These are phyloP conservation scores for Encarsia formosa DNA, from an alignment of 2,888 invertebrate species.

Conservation along the genomic window DNA sequence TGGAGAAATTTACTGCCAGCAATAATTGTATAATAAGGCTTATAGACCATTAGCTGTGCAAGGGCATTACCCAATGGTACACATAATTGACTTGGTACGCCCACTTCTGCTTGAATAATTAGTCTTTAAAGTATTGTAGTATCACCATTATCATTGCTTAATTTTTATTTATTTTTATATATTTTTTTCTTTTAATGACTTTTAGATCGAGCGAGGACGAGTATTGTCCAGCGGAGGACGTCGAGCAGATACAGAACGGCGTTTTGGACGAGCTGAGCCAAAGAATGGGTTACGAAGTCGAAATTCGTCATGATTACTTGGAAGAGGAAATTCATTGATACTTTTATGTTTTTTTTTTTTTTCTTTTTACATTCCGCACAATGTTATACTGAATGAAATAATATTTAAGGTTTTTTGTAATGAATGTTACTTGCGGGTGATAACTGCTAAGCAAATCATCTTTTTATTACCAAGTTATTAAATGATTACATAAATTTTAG, in stretches of 20 bases:
- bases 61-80: constrained; percentile 21
- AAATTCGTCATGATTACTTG: constrained; percentile 37
- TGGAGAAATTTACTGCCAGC: constrained; percentile 24
- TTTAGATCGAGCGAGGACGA: constrained; percentile 77
- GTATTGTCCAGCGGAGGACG: constrained; percentile 81
- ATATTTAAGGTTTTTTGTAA: no score
- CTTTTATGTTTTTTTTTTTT: no score
- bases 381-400: no score
- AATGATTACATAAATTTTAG: no score
- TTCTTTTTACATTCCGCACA: no score
- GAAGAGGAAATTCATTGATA: constrained; percentile 27
- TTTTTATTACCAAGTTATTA: no score
- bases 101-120: not conserved
- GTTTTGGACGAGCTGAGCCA: constrained; percentile 59
- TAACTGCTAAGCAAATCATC: no score
- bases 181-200: constrained; percentile 29
- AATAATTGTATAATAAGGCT: constrained; percentile 29
- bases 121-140: no score
- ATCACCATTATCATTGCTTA: constrained; percentile 6
- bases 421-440: no score
- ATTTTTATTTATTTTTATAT: constrained; percentile 19
- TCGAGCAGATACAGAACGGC: constrained; percentile 70
- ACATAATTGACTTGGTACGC: constrained; percentile 24
- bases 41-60: constrained; percentile 26
- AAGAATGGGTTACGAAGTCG: constrained; percentile 36